Percentiles rank a stretch among this genome's conserved stretches.
phyloP scores from a whole-genome alignment of 1,140 invertebrate species.

The Pseudachorutes palmiensis region DNA sequence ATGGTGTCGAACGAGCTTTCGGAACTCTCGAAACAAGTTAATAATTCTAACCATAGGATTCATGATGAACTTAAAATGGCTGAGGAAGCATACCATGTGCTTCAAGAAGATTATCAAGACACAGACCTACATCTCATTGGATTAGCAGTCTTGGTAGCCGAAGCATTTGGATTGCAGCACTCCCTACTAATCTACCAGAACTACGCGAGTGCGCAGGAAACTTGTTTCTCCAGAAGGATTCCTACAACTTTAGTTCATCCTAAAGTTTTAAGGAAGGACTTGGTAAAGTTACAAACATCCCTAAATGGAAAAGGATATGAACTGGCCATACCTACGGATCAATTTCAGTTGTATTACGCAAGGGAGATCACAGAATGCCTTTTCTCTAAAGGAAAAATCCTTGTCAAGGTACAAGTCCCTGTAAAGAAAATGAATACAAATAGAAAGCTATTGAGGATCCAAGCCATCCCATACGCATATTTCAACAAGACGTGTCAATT shows the following conservation, averaged over 20 bases:
- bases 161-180: neutral
- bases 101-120: neutral
- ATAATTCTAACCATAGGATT: neutral
- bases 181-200: neutral
- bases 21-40: neutral
- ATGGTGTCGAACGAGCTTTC: neutral
- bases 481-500: neutral
- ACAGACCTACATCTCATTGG: neutral
- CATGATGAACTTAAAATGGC: neutral
- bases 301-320: neutral
- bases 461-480: neutral
- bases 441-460: neutral
- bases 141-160: neutral
- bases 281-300: neutral
- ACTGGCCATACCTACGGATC: neutral
- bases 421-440: neutral
- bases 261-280: neutral
- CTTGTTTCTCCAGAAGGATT: neutral
- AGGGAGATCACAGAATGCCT: neutral
- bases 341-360: neutral
- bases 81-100: neutral
- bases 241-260: neutral
- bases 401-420: neutral
- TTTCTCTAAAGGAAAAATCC: neutral
- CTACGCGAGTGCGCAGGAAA: neutral